Evolutionary conservation across 1,140 invertebrate species (phyloP).

Genomic region (Zophobas atratus): DNA sequence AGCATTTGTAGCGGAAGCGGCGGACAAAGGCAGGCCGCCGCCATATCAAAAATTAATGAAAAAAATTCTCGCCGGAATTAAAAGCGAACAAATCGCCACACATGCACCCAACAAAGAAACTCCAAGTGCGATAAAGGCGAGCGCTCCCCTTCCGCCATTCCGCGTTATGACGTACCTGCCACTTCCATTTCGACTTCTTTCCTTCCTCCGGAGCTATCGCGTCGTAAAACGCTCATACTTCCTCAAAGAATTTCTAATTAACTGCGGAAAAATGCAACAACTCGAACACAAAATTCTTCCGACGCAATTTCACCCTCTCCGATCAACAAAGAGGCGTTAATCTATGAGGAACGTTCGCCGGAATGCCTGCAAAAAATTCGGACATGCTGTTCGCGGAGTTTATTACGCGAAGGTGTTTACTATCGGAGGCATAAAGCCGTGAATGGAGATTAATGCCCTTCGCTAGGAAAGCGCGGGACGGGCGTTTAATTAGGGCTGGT

Average conservation of each 20-base stretch:
- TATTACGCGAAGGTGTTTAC: conserved; percentile 19
- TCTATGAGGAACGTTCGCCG: conserved; percentile 15
- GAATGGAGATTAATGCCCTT: conserved; percentile 57
- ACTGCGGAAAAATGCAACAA: conserved; percentile 26
- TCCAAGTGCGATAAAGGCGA: too few relatives aligned
- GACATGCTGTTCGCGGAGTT: conserved; percentile 8
- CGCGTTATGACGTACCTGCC: too few relatives aligned
- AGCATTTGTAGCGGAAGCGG: too few relatives aligned
- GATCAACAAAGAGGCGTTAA: conserved; percentile 26
- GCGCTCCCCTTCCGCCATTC: too few relatives aligned
- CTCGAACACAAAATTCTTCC: conserved; percentile 25
- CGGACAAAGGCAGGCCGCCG: too few relatives aligned
- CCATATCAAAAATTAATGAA: too few relatives aligned
- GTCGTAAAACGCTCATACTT: not conserved
- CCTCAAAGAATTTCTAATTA: conserved; percentile 22
- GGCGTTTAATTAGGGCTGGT: conserved; percentile 57
- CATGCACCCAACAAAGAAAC: too few relatives aligned
- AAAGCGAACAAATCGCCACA: too few relatives aligned
- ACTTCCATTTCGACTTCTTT: too few relatives aligned
- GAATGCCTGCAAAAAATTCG: conserved; percentile 17
- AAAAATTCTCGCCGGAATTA: too few relatives aligned
- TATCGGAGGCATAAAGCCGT: conserved; percentile 47
- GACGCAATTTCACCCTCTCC: conserved; percentile 10
- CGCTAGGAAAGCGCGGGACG: conserved; percentile 43
- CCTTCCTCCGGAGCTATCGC: not conserved